phyloP scores from a whole-genome alignment of 2,797 vertebrate genomes.

The Gallinago stenura region DNA sequence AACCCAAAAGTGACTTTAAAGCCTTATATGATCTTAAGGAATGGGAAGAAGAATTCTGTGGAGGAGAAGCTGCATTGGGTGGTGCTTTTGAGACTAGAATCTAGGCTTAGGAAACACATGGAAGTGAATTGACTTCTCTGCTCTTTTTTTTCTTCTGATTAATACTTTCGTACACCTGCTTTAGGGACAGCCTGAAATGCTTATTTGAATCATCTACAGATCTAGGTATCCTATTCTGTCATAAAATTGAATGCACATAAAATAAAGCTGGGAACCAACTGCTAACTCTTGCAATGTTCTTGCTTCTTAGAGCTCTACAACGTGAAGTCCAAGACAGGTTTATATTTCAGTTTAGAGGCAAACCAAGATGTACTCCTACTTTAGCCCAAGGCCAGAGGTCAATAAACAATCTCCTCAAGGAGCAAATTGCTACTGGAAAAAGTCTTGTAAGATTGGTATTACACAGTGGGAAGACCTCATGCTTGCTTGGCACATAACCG shows the following conservation, averaged over 20 bases:
- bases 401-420: neutral
- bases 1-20: neutral
- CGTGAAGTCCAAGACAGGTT: neutral
- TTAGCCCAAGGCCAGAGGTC: neutral
- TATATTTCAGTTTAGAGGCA: neutral
- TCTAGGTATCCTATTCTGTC: neutral
- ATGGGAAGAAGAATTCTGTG: neutral
- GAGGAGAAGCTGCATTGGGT: neutral
- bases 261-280: neutral
- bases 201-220: neutral
- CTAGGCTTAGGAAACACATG: neutral
- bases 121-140: neutral
- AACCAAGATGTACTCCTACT: neutral
- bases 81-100: neutral
- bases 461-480: neutral
- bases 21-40: neutral
- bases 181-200: neutral
- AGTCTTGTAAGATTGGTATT: neutral
- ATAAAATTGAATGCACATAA: neutral
- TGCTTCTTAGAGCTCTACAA: neutral
- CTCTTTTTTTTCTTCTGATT: neutral
- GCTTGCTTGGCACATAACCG: neutral
- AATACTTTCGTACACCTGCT: neutral
- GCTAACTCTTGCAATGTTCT: neutral
- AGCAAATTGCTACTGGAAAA: neutral